Conservation (phyloP, 2,888 invertebrate genomes). For the Osmoderma eremita region DNA sequence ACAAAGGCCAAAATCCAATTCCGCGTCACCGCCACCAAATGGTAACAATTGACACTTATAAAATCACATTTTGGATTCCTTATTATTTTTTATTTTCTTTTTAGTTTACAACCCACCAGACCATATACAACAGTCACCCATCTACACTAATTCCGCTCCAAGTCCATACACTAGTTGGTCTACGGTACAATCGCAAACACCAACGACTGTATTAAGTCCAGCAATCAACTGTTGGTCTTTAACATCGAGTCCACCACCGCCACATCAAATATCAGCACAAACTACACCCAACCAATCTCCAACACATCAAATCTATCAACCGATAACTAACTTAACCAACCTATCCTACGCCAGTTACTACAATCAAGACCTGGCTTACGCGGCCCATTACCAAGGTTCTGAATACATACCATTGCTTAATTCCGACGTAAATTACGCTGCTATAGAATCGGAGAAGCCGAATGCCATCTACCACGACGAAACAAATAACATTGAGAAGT, state of each 20-base stretch:
- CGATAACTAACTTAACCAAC: conserved; percentile 58
- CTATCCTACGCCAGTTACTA: conserved; percentile 61
- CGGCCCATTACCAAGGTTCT: conserved; percentile 58
- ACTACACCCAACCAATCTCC: conserved; percentile 62
- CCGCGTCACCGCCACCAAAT: conserved; percentile 62
- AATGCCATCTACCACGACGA: conserved; percentile 56
- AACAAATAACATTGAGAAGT: conserved; percentile 52
- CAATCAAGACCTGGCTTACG: conserved; percentile 57
- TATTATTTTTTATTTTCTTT: conserved; percentile 1
- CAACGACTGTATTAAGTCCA: conserved; percentile 58
- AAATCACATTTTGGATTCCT: not conserved
- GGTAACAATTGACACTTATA: conserved; percentile 53
- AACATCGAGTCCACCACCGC: conserved; percentile 62
- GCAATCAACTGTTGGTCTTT: conserved; percentile 63
- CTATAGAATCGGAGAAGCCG: conserved; percentile 49
- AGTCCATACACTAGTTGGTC: conserved; percentile 61
- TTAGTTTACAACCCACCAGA: conserved; percentile 63
- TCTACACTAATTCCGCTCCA: conserved; percentile 50
- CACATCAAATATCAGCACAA: conserved; percentile 59
- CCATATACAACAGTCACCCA: conserved; percentile 59
- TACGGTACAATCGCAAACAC: conserved; percentile 59
- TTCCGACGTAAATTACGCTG: conserved; percentile 53
- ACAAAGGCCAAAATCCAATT: conserved; percentile 60
- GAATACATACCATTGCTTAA: conserved; percentile 59
- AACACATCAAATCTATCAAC: conserved; percentile 61